phyloP scores from a whole-genome alignment of 2,888 invertebrate genomes.

The Linyphia triangularis region DNA sequence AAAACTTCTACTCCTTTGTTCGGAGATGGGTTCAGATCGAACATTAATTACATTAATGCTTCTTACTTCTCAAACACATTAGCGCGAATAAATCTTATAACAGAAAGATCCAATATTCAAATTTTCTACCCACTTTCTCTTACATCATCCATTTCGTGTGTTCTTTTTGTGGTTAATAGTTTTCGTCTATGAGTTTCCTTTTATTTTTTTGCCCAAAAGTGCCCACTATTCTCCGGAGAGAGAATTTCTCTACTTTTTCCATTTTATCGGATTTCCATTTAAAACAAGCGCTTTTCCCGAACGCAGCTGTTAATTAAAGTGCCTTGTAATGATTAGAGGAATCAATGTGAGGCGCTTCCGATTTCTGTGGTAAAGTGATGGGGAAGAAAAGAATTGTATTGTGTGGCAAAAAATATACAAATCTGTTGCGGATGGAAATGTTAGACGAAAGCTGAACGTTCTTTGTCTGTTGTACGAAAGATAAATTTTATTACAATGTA shows the following conservation, averaged over 20 bases:
- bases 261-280: constrained; percentile 68
- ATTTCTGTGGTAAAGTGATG: background rate
- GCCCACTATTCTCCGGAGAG: constrained; percentile 35
- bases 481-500: too few species aligned
- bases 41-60: constrained; percentile 73
- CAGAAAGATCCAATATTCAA: constrained; percentile 68
- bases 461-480: too few species aligned
- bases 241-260: constrained; percentile 43
- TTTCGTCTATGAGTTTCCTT: constrained; percentile 50
- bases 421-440: background rate
- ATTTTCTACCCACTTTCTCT: constrained; percentile 59
- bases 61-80: constrained; percentile 66
- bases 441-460: background rate
- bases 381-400: background rate
- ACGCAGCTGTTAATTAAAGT: constrained; percentile 70
- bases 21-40: constrained; percentile 33
- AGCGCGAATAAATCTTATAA: constrained; percentile 59
- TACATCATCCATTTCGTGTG: constrained; percentile 48
- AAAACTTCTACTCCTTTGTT: constrained; percentile 21
- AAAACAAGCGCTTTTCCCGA: constrained; percentile 52
- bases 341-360: constrained; percentile 41
- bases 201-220: background rate
- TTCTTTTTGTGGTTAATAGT: constrained; percentile 69
- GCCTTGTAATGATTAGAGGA: constrained; percentile 64
- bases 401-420: background rate